These are phyloP conservation scores for Drosophila leontia DNA, from an alignment of 1,140 invertebrate genomes.

Conservation along the genomic window DNA sequence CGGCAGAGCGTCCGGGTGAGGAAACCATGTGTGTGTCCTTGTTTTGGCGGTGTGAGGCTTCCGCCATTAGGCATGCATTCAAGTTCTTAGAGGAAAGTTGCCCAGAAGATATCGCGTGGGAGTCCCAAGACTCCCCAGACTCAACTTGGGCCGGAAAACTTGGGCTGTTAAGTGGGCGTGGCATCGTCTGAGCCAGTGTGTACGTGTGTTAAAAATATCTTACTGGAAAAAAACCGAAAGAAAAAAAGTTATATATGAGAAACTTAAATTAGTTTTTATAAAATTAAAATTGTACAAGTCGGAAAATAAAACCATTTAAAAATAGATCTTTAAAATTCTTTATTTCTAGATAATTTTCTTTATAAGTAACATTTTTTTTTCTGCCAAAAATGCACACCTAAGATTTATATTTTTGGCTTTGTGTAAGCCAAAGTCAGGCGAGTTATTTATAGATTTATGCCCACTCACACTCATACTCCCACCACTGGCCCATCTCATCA, in stretches of 20 bases:
- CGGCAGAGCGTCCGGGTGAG: background rate
- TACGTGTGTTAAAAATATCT: conserved; percentile 15
- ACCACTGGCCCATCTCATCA: conserved; percentile 14
- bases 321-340: no score
- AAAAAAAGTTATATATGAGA: background rate
- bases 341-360: background rate
- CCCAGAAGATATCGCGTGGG: conserved; percentile 48
- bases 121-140: conserved; percentile 14
- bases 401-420: background rate
- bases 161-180: conserved; percentile 34
- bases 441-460: conserved; percentile 75
- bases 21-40: conserved; percentile 11
- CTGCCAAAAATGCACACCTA: no score
- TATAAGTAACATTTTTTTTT: background rate
- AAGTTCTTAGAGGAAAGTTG: conserved; percentile 43
- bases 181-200: conserved; percentile 16
- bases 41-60: conserved; percentile 21
- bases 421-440: conserved; percentile 2
- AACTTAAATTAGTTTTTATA: background rate
- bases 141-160: conserved; percentile 21
- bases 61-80: conserved; percentile 73
- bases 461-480: conserved; percentile 11
- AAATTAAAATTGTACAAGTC: background rate
- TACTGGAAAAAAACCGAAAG: background rate
- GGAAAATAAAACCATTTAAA: background rate